Conservation (phyloP, 2,888 invertebrate genomes). For the Arctia plantaginis region DNA sequence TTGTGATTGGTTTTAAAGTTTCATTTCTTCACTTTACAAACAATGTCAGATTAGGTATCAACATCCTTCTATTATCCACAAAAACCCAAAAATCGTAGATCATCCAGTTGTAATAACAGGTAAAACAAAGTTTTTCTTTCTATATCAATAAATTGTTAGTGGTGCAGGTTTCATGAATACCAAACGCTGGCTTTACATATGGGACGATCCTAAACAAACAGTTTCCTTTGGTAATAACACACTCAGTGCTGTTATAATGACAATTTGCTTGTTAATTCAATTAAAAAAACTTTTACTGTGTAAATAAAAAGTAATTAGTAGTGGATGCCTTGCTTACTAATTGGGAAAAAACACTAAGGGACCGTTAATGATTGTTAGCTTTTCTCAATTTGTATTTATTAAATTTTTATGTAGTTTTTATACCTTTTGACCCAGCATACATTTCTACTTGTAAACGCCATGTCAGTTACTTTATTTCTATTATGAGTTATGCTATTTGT, state of each 20-base stretch:
- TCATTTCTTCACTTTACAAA: not conserved
- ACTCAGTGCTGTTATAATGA: slow-evolving; percentile 46
- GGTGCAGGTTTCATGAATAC: slow-evolving; percentile 45
- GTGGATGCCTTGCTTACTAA: slow-evolving; percentile 8
- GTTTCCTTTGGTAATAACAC: slow-evolving; percentile 40
- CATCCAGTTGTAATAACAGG: slow-evolving; percentile 21
- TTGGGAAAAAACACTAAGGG: slow-evolving; percentile 1
- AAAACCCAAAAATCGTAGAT: not conserved
- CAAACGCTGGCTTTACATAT: slow-evolving; percentile 37
- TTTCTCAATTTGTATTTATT: slow-evolving; percentile 11
- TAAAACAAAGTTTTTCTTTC: slow-evolving; percentile 22
- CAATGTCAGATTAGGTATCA: not conserved
- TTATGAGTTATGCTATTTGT: not conserved
- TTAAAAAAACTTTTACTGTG: slow-evolving; percentile 39
- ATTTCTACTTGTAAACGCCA: not conserved
- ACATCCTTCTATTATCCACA: not conserved
- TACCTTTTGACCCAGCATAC: not conserved
- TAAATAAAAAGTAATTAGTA: slow-evolving; percentile 39
- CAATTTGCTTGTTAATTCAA: slow-evolving; percentile 49
- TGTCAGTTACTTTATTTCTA: not conserved
- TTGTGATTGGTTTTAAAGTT: not conserved
- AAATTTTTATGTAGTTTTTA: not conserved
- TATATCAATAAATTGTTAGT: slow-evolving; percentile 48
- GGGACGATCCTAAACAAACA: slow-evolving; percentile 49
- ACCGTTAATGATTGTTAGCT: slow-evolving; percentile 22